Evolutionary conservation across 1,140 invertebrate genomes (phyloP).

Genomic region (Drosophila varians): DNA sequence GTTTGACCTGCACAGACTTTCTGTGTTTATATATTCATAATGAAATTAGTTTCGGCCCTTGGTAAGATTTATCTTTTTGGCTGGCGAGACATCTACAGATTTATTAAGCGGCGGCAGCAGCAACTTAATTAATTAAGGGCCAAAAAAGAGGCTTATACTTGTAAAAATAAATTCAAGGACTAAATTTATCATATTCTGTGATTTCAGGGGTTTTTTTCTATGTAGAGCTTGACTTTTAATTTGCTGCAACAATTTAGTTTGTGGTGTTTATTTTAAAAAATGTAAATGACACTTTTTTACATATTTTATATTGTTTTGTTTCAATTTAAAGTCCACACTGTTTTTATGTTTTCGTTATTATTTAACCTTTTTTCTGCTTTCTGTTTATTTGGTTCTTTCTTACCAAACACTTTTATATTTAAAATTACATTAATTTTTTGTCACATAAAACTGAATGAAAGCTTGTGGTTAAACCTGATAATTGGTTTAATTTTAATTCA

Average conservation of each 20-base stretch:
- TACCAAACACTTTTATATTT: constrained; percentile 7
- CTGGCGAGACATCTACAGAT: constrained; percentile 37
- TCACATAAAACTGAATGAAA: no score
- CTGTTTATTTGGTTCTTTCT: background rate
- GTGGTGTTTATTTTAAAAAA: constrained; percentile 1
- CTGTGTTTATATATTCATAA: constrained; percentile 41
- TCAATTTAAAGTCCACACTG: background rate
- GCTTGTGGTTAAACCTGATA: no score
- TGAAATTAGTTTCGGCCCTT: constrained; percentile 48
- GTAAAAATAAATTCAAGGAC: constrained; percentile 15
- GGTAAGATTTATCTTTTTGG: constrained; percentile 31
- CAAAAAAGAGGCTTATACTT: constrained; percentile 35
- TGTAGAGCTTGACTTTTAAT: constrained; percentile 3
- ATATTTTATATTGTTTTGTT: background rate
- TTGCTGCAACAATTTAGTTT: constrained; percentile 14
- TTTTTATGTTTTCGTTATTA: background rate
- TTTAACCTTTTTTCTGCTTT: background rate
- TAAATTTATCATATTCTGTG: constrained; percentile 3
- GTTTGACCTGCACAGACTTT: constrained; percentile 16
- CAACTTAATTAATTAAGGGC: constrained; percentile 50
- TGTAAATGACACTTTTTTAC: background rate
- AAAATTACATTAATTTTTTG: background rate
- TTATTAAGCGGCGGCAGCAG: constrained; percentile 21
- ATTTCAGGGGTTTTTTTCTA: background rate
- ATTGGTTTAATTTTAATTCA: no score